A percentile compares a stretch with the other conserved stretches of the same genome.
These are phyloP conservation scores for Standfussiana lucernea DNA, from an alignment of 2,888 invertebrate species.

Conservation along the genomic window DNA sequence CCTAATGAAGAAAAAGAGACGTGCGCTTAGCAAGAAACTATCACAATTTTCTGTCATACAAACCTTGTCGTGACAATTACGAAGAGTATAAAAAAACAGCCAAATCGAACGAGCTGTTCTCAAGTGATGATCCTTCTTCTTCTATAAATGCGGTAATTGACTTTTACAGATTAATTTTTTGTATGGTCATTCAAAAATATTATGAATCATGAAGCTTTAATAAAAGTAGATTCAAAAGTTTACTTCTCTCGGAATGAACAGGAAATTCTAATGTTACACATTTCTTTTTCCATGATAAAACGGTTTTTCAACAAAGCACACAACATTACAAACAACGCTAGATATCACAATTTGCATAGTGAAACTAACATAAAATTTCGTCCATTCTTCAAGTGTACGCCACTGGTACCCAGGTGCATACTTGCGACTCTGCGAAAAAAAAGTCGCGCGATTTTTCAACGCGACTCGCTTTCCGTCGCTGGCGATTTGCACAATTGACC, in stretches of 20 bases:
- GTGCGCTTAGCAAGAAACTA: neutral
- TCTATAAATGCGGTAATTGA: neutral
- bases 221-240: neutral
- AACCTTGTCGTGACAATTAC: neutral
- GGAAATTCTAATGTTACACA: too few species aligned
- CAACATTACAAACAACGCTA: constrained; percentile 3
- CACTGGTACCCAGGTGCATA: constrained; percentile 41
- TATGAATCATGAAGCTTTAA: neutral
- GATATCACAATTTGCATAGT: constrained; percentile 46
- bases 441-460: constrained; percentile 63
- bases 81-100: neutral
- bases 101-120: neutral
- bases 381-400: constrained; percentile 41
- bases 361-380: constrained; percentile 42
- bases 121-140: neutral
- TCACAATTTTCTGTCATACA: neutral
- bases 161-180: neutral
- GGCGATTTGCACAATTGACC: constrained; percentile 73
- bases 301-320: constrained; percentile 14
- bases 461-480: constrained; percentile 54
- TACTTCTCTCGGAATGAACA: neutral
- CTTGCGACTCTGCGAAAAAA: constrained; percentile 50
- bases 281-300: neutral
- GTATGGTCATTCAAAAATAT: neutral
- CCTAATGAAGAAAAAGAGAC: neutral